These are phyloP conservation scores for Myzus persicae DNA, from an alignment of 1,140 invertebrate genomes.

Conservation along the genomic window DNA sequence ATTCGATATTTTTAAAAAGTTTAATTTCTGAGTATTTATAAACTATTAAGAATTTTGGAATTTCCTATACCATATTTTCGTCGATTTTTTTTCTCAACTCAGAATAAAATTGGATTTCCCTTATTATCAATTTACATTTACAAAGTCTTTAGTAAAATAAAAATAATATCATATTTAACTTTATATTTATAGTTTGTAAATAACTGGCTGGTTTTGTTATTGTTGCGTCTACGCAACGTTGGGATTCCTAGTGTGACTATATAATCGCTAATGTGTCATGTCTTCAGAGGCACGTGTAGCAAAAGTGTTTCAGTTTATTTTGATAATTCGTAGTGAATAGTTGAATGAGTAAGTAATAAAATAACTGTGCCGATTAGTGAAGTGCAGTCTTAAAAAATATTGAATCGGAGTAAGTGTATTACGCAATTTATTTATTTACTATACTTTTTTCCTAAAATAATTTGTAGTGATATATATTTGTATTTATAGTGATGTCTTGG, in stretches of 20 bases:
- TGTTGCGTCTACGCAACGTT: constrained; percentile 31
- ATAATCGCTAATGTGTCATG: neutral
- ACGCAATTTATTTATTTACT: neutral
- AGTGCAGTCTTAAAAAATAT: constrained; percentile 29
- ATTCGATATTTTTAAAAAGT: neutral
- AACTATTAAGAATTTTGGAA: constrained; percentile 1
- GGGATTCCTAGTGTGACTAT: constrained; percentile 30
- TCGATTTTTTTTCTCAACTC: constrained; percentile 4
- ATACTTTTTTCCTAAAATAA: constrained; percentile 9
- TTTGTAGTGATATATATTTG: neutral
- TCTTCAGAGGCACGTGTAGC: neutral
- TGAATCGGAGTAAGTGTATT: constrained; percentile 8
- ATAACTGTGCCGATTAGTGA: neutral
- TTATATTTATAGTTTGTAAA: constrained; percentile 16
- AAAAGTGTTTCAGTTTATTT: neutral
- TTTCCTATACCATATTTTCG: neutral
- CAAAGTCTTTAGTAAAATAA: neutral
- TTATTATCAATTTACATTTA: constrained; percentile 5
- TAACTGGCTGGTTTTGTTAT: neutral
- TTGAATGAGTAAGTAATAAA: neutral
- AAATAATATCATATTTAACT: constrained; percentile 14
- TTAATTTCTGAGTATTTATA: constrained; percentile 12
- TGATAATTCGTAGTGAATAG: too few species aligned
- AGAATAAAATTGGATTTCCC: neutral
- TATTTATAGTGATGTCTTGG: constrained; percentile 47